Evolutionary conservation across 2,113 vertebrate species (phyloP), one percentile per base, ranked within the genome.

Genomic region (Scopus umbretta): DNA sequence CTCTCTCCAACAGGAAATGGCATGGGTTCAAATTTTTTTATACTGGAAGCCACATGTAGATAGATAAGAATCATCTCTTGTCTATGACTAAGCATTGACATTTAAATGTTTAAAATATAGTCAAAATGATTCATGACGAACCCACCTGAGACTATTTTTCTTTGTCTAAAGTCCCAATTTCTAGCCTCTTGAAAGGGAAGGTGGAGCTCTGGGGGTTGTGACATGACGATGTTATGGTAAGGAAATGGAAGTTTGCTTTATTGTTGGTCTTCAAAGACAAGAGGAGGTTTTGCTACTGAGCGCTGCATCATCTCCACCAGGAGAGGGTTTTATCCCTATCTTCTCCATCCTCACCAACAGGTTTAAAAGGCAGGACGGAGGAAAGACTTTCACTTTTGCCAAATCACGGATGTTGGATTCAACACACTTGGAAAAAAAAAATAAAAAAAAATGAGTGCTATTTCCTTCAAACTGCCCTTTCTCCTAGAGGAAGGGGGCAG

Each of bases 1-100:
- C 93, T 97, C 96, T 91, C 84, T 93, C 59, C 96, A 97, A 90
- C 98, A 98, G 98, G 98, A 98, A 98, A 97, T 98, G 98, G 98
- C 98, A 97, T 26, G 16, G 59, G 88, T 98, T 98, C 98, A 98
- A 96, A 45, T 78, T 91, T 97, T 97, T 96, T 97, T 72, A 25
- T 95, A 68, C 93, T 98, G 98, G 98, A 98, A 98, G 97, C 96
- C 56, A 62, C 97, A 79, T 12, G 94, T 78, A 90, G 89, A 95
- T 53, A 97, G 98, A 98, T 98, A 98, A 98, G 98, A 94, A 96
- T 95, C 81, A 76, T 86, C 94, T 94, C 95, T 98, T 98, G 92
- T 94, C 68, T 93, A 95, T 98, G 97, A 98, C 97, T 98, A 96
- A 97, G 50, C 80, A 88, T 95, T 59, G 97, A 97, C 97, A 87